Percentiles rank a stretch among this genome's conserved stretches.
phyloP scores from a whole-genome alignment of 2,113 vertebrate species.

The Macquaria ambigua region DNA sequence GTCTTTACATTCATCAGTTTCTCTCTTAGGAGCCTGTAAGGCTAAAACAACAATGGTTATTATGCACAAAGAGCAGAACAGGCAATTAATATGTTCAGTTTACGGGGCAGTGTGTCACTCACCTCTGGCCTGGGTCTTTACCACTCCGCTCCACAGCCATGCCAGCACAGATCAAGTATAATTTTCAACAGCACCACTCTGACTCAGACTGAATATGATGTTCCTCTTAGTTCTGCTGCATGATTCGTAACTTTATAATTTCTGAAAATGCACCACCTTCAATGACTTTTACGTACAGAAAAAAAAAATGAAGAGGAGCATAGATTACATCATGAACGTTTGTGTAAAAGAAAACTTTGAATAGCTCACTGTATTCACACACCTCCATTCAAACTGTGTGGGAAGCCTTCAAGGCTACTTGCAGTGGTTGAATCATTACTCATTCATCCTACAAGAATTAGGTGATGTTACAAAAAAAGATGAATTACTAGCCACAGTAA shows the following conservation, averaged over 20 bases:
- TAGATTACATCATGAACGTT: too few relatives aligned
- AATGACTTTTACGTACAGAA: background rate
- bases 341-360: background rate
- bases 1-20: background rate
- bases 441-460: background rate
- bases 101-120: background rate
- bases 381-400: background rate
- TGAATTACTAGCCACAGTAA: background rate
- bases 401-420: background rate
- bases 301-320: background rate
- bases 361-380: background rate
- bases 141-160: background rate
- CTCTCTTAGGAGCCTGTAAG: background rate
- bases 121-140: background rate
- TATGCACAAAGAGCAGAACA: background rate
- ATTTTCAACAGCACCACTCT: background rate
- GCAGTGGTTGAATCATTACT: background rate
- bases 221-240: background rate
- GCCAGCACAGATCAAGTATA: background rate
- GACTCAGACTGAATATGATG: background rate
- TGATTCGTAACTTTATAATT: background rate
- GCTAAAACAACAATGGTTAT: background rate
- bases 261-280: background rate
- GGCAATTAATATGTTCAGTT: constrained; percentile 6
- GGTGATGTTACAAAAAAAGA: background rate